Conservation (phyloP, 2,797 vertebrate species). For the Poeciliopsis presidionis region DNA sequence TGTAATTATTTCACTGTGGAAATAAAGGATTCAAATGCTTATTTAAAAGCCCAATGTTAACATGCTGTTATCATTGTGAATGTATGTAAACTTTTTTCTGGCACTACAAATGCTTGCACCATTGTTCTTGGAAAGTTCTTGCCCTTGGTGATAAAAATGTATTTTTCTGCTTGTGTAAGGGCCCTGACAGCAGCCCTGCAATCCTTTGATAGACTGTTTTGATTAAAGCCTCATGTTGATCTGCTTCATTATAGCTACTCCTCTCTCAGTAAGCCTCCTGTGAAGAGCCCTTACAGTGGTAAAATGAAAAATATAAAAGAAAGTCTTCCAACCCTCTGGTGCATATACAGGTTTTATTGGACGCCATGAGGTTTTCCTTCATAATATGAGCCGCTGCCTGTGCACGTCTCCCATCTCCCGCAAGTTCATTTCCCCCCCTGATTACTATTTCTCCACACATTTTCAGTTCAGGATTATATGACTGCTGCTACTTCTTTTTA, state of each 20-base stretch:
- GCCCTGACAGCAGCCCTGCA: conserved; percentile 46
- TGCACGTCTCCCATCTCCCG: conserved; percentile 55
- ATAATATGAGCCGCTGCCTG: conserved; percentile 53
- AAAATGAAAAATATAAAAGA: conserved; percentile 65
- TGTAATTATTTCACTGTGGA: no score
- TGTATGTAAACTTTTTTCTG: neutral
- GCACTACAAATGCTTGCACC: conserved; percentile 16
- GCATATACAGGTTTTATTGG: conserved; percentile 58
- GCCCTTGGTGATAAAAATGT: conserved; percentile 32
- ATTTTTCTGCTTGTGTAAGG: conserved; percentile 24
- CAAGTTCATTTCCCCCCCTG: conserved; percentile 54
- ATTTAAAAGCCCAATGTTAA: no score
- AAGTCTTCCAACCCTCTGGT: conserved; percentile 54
- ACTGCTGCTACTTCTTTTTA: conserved; percentile 41
- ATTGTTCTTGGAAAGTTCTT: conserved; percentile 28
- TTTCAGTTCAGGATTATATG: conserved; percentile 33
- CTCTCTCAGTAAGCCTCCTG: conserved; percentile 35
- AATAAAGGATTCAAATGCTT: no score
- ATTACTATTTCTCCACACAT: conserved; percentile 55
- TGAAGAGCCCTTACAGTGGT: conserved; percentile 43
- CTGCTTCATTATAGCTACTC: conserved; percentile 39
- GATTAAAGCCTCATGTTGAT: conserved; percentile 60
- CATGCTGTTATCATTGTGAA: neutral
- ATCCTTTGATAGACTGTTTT: conserved; percentile 64
- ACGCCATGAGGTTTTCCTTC: conserved; percentile 59